A percentile compares a stretch with the other conserved stretches of the same genome.
phyloP scores from a whole-genome alignment of 2,797 vertebrate species.

The Uromys caudimaculatus region DNA sequence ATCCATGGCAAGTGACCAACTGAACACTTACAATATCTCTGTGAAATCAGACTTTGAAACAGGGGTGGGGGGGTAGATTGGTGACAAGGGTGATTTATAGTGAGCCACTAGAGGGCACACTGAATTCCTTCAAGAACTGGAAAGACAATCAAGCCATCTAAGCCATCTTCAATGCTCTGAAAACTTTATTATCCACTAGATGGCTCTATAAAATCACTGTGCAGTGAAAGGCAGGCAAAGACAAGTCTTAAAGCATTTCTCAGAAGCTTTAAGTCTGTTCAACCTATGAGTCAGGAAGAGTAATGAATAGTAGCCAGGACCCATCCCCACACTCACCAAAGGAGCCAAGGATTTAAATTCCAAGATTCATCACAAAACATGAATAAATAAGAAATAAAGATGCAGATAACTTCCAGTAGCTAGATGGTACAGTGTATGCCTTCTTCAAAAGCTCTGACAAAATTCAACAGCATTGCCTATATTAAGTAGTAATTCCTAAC shows the following conservation, averaged over 20 bases:
- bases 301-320: too few relatives aligned
- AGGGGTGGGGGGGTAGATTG: fast-evolving
- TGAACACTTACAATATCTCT: neutral
- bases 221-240: slow-evolving; percentile 32
- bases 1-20: neutral
- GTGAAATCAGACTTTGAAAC: neutral
- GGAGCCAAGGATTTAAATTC: neutral
- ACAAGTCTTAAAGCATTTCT: neutral
- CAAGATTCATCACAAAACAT: neutral
- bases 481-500: neutral
- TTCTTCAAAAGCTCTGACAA: slow-evolving; percentile 22
- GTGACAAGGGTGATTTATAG: neutral
- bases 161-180: neutral
- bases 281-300: neutral
- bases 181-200: slow-evolving; percentile 74
- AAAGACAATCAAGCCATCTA: neutral
- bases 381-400: neutral
- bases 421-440: neutral
- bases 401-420: neutral
- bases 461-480: neutral
- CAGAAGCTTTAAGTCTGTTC: neutral
- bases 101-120: slow-evolving; percentile 84
- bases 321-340: neutral
- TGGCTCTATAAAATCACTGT: slow-evolving; percentile 76
- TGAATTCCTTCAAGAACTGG: slow-evolving; percentile 29